These are phyloP conservation scores for Coregonus suidteri DNA, from an alignment of 2,797 vertebrate genomes.

Conservation along the genomic window DNA sequence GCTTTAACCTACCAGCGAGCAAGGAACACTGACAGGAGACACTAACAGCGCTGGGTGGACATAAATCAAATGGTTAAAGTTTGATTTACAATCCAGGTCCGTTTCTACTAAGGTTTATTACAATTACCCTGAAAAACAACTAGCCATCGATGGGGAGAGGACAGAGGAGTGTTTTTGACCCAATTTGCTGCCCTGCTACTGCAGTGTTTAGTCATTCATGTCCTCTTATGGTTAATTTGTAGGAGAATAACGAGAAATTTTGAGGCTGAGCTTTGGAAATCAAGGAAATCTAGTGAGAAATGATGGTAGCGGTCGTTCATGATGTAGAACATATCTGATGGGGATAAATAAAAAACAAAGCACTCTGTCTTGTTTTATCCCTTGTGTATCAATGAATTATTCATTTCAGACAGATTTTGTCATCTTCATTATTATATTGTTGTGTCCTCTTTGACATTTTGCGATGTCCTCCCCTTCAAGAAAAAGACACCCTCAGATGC, in stretches of 20 bases:
- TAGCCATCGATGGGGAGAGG: constrained; percentile 23
- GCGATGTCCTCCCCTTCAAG: neutral
- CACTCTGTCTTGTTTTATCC: constrained; percentile 29
- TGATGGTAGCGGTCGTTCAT: neutral
- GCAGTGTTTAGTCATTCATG: constrained; percentile 46
- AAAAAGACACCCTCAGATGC: neutral
- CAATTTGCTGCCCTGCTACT: constrained; percentile 41
- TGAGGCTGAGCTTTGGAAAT: constrained; percentile 28
- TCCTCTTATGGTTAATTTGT: constrained; percentile 44
- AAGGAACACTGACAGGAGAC: constrained; percentile 46
- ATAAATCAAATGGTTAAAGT: constrained; percentile 48
- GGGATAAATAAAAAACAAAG: constrained; percentile 18
- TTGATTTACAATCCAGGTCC: constrained; percentile 54
- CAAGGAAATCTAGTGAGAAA: constrained; percentile 44
- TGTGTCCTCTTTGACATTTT: constrained; percentile 21
- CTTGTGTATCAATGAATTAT: constrained; percentile 48
- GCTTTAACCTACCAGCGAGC: constrained; percentile 51
- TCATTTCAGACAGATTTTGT: constrained; percentile 33
- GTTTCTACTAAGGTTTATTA: constrained; percentile 55
- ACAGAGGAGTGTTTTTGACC: constrained; percentile 52
- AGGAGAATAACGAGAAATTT: constrained; percentile 23
- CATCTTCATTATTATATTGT: constrained; percentile 37
- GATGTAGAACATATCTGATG: constrained; percentile 42
- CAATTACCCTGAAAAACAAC: constrained; percentile 46
- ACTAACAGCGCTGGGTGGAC: constrained; percentile 32